Evolutionary conservation across 2,888 invertebrate species (phyloP).

Genomic region (Ommatoiulus sabulosus): DNA sequence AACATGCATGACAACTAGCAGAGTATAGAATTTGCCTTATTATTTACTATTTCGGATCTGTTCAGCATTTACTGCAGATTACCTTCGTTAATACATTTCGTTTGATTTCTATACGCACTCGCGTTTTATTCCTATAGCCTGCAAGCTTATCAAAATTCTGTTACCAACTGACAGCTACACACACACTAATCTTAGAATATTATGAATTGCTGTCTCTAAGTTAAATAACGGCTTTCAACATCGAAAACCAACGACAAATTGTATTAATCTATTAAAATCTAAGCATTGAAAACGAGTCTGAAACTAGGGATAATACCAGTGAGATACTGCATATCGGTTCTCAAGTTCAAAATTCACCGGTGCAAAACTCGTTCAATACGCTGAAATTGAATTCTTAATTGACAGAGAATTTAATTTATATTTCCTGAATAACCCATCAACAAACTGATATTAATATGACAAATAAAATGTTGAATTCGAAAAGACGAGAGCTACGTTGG

Average conservation of each 20-base stretch:
- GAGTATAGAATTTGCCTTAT: too few species aligned
- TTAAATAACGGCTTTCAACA: neutral
- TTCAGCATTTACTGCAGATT: too few species aligned
- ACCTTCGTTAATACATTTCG: neutral
- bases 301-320: too few species aligned
- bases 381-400: neutral
- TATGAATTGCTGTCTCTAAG: neutral
- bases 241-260: conserved; percentile 2
- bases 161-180: neutral
- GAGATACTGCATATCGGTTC: neutral
- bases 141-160: neutral
- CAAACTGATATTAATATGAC: too few species aligned
- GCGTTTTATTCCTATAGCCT: neutral
- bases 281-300: too few species aligned
- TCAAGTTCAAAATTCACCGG: neutral
- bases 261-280: neutral
- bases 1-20: too few species aligned
- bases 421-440: too few species aligned
- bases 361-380: neutral
- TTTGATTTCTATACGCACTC: neutral
- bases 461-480: neutral
- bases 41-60: too few species aligned
- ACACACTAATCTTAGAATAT: neutral
- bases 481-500: neutral
- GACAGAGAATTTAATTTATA: neutral